Evolutionary conservation across 2,888 invertebrate species (phyloP), one percentile per base, ranked within the genome.

Genomic region (Lissocephala sabroskyi): DNA sequence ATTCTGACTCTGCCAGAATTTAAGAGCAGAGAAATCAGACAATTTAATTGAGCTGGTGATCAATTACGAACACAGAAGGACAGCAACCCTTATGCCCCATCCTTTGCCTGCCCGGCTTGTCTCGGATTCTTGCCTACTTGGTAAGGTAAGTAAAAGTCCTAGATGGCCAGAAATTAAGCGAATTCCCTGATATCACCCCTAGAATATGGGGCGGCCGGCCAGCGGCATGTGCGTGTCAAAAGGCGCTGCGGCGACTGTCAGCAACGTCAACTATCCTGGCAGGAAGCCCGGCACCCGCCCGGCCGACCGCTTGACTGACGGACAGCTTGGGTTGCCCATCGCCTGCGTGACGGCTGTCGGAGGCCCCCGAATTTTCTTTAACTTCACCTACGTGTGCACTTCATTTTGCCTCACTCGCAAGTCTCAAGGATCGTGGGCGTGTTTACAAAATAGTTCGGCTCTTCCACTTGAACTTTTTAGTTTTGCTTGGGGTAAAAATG

Each of bases 371-470:
- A 44, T 49, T 47, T 43, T 46, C 46, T 54, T n/a, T 9, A 59
- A 47, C 57, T 53, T 57, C 63, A 65, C 65, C 67, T 67, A 65
- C 59, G 61, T 51, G 37, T 59, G 55, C 65, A 63, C 71, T 63
- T 71, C 59, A 71, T 71, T 68, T 65, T 52, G 58, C 4, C 30
- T 49, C 59, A 63, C 65, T 71, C 57, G 52, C 51, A 58, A 61
- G 47, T 58, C 56, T 67, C 35, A 23, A 7, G 7, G 23, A 23
- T 3, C 23, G 3, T 23, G 4, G 23, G 23, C 53, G 52, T 70
- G 65, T 49, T 67, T 62, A 57, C 63, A 52, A 68, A 68, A 68
- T 71, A 68, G 68, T 68, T 68, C 63, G 61, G 57, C 71, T 63
- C 71, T 23, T 65, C 53, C 61, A 59, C 67, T 71, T 71, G 62